phyloP scores from a whole-genome alignment of 1,140 invertebrate genomes.

The Augochlora pura region DNA sequence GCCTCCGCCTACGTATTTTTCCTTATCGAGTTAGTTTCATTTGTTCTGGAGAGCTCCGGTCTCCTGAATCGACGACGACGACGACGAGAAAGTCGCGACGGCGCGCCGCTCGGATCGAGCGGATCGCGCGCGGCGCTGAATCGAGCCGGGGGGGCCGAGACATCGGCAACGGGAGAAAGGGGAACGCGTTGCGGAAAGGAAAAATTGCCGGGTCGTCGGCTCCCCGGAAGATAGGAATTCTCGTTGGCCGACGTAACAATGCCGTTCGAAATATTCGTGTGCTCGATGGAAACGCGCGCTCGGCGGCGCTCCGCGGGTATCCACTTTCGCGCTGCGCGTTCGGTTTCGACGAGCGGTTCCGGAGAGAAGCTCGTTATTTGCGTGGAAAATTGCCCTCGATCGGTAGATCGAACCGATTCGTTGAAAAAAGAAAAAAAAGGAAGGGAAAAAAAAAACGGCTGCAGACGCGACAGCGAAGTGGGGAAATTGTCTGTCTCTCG shows the following conservation, averaged over 20 bases:
- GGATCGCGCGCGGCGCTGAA: too few relatives aligned
- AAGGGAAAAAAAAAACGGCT: too few relatives aligned
- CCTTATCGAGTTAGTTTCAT: background rate
- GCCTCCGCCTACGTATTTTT: background rate
- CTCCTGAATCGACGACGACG: background rate
- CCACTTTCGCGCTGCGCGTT: background rate
- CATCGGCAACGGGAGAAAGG: background rate
- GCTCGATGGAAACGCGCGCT: conserved; percentile 15
- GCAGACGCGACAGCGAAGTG: too few relatives aligned
- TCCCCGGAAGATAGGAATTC: background rate
- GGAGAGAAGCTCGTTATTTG: conserved; percentile 5
- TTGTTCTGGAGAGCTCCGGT: background rate
- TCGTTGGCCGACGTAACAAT: conserved; percentile 9
- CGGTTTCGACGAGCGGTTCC: background rate
- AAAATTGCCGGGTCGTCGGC: conserved; percentile 10
- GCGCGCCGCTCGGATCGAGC: background rate
- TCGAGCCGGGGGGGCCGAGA: too few relatives aligned
- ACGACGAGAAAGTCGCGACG: too few relatives aligned
- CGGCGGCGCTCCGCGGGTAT: background rate
- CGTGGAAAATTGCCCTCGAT: background rate
- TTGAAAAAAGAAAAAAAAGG: background rate
- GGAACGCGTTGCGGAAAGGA: background rate
- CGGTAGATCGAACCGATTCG: background rate
- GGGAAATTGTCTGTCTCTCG: too few relatives aligned
- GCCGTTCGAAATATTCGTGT: conserved; percentile 12